phyloP scores from a whole-genome alignment of 2,888 invertebrate species.

The Fragum sueziense region DNA sequence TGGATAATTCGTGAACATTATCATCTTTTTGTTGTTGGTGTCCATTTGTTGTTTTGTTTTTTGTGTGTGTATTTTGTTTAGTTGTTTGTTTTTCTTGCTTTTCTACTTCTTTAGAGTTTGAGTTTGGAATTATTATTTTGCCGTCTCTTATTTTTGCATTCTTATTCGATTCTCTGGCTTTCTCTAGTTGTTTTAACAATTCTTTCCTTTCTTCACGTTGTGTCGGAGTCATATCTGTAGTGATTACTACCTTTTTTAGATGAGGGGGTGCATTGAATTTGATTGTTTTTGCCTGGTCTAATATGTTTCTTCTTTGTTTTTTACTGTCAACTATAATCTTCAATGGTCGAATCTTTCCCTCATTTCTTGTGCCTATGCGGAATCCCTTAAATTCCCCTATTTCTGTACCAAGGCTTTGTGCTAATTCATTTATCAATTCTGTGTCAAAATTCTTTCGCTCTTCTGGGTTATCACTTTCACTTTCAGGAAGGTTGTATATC shows the following conservation, averaged over 20 bases:
- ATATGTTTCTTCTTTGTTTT: not conserved
- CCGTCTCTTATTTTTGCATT: not conserved
- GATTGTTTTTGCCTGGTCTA: not conserved
- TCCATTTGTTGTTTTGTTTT: not conserved
- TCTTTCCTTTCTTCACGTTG: not conserved
- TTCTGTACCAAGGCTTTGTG: not conserved
- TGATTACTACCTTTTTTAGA: not conserved
- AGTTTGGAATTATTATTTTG: not conserved
- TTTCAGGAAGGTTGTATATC: not conserved
- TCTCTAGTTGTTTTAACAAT: not conserved
- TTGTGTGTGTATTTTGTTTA: not conserved
- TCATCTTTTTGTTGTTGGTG: not conserved
- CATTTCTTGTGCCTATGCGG: not conserved
- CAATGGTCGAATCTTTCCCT: not conserved
- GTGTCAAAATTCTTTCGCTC: not conserved
- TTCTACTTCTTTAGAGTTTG: not conserved
- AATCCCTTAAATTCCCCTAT: not conserved
- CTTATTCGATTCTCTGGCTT: not conserved
- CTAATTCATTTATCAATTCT: not conserved
- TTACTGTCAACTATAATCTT: not conserved
- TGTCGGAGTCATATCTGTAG: not conserved
- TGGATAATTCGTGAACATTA: not conserved
- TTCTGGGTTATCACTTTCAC: not conserved
- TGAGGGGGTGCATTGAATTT: not conserved
- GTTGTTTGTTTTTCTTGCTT: not conserved